Base-by-base conservation (phyloP, 1,140 invertebrate species). In the Neuroterus valhalla region DNA sequence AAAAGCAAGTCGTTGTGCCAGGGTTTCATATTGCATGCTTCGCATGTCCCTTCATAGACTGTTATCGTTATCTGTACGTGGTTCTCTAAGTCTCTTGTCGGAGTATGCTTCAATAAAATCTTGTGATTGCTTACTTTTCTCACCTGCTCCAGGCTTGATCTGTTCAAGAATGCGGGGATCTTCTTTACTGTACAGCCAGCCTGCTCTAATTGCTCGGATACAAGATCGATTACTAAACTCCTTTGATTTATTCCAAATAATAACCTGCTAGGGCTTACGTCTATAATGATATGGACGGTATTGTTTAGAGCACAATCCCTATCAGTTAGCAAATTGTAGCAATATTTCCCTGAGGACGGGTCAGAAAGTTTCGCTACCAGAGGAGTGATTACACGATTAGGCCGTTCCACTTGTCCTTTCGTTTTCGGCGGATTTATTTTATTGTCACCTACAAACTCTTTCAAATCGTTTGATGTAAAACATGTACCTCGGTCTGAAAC, bases 401-500 rank as follows among this genome's bases (percentile, higher is more conserved):
- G 68, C 17, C 52, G 71, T 73, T 31, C 72, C 68, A 50, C 71
- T 70, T 31, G 79, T 23, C 70, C 70, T 45, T 81, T 76, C 8
- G 77, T 67, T 55, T 74, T 68, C 11, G 81, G 81, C 1, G 78
- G 80, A n/a, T 72, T 68, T 17, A 81, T 66, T 52, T 77, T 75
- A 23, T 74, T 74, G 8, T 76, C 42, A 15, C 44, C 43, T 4
- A 78, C 11, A 71, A 81, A 83, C 2, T 72, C 55, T 70, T 71
- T 67, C 77, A 83, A 84, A 10, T 82, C 79, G 11, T 72, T 38
- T 12, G 81, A 81, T 15, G 78, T 82, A 70, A 84, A 85, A 71
- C 50, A 66, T n/a, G 71, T 82, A 21, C 80, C 82, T 52, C 82
- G 73, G 72, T 85, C 82, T 5, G 77, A 80, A 11, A 84, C 77